Evolutionary conservation across 2,797 vertebrate genomes (phyloP), one percentile per base, ranked within the genome.

Genomic region (Brachyalestes nurse): DNA sequence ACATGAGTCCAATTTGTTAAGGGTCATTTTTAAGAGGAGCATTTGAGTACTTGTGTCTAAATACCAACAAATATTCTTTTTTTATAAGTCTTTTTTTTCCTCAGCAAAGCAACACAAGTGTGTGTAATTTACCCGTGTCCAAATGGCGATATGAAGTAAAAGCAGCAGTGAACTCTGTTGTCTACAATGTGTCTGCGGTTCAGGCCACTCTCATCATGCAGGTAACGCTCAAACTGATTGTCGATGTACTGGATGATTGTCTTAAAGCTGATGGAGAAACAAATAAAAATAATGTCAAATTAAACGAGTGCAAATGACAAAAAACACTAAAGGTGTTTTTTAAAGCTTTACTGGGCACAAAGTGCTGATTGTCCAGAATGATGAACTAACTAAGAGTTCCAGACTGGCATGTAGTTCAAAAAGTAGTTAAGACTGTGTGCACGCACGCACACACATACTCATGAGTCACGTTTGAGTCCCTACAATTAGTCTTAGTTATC

Each of bases 241-340:
- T 99, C 97, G 0, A 99, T 98, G 91, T 99, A 99, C 70, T 95
- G 94, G 83, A 99, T 99, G 28, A 99, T 99, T 55, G 98, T 99
- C 91, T 96, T 97, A 88, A 99, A 99, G 90, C 98, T 99, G 85
- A 62, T 6, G 25, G 51, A 5, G 17, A 42, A 40, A 66, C 16
- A n/a, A n/a, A 47, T 14, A 38, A 66, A 66, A 42, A 34, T 5
- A 60, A 23, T 21, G 23, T 25, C 23, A 62, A 6, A 13, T 4
- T 6, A 28, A 0, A 62, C 1, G 9, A 21, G 9, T n/a, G 57
- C 57, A 60, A 12, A 60, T 1, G 6, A 23, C 6, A 23, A 23
- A 21, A 57, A n/a, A 2, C 19, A 60, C 7, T 10, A 25, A 25
- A 42, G 12, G 4, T 3, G 42, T 42, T 6, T 42, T 42, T 42